These are phyloP conservation scores for Clytia hemisphaerica DNA, from an alignment of 30 jellyfish, hydroid and myxozoan species.

Conservation along the genomic window DNA sequence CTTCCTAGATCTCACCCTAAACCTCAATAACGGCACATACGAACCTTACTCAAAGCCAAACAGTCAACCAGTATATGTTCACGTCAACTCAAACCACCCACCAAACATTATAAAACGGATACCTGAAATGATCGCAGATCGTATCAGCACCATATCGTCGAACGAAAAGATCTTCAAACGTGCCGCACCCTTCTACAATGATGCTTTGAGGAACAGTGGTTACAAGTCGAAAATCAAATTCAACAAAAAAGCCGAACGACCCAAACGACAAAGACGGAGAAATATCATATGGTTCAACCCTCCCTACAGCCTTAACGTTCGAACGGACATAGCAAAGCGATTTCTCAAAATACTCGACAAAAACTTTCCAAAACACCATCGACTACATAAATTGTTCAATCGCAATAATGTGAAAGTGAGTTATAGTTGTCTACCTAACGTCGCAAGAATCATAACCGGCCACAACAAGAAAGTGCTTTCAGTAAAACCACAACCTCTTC, in stretches of 20 bases:
- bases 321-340: conserved; percentile 39
- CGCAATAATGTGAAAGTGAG: conserved; percentile 35
- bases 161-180: conserved; percentile 43
- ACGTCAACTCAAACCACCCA: too few relatives aligned
- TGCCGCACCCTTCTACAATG: conserved; percentile 48
- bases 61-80: too few relatives aligned
- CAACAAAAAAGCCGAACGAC: background rate
- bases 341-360: conserved; percentile 38
- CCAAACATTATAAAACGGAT: too few relatives aligned
- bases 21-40: too few relatives aligned
- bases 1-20: too few relatives aligned
- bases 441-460: conserved; percentile 16
- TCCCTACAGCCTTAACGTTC: conserved; percentile 47
- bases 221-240: background rate
- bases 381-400: conserved; percentile 36
- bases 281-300: conserved; percentile 49
- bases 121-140: too few relatives aligned
- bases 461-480: conserved; percentile 36
- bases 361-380: conserved; percentile 50
- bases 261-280: background rate
- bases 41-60: too few relatives aligned
- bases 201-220: conserved; percentile 47
- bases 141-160: conserved; percentile 49
- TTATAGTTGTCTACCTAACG: conserved; percentile 38
- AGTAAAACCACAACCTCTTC: background rate